A percentile compares a stretch with the other conserved stretches of the same genome.
Evolutionary conservation across 2,888 invertebrate genomes (phyloP).

Genomic region (Tenthredo notha): DNA sequence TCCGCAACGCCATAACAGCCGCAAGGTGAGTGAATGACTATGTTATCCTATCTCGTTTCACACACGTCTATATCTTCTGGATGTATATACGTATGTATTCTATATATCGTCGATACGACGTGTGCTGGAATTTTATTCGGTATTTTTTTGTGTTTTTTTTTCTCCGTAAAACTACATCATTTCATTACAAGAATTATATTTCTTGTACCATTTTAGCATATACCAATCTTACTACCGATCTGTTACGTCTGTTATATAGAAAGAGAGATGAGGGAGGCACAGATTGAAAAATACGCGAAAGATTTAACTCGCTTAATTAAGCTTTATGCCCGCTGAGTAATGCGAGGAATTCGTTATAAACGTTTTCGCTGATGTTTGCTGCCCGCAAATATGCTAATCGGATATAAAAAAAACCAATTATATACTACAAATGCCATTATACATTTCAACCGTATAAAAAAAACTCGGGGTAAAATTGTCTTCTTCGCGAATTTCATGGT

Average conservation of each 20-base stretch:
- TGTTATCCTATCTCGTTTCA: slow-evolving; percentile 4
- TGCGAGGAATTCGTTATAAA: slow-evolving; percentile 1
- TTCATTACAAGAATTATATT: neutral
- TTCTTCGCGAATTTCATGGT: neutral
- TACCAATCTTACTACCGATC: neutral
- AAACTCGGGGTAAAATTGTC: neutral
- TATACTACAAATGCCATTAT: neutral
- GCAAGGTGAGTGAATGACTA: slow-evolving; percentile 73
- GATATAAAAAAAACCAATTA: neutral
- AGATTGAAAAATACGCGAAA: slow-evolving; percentile 25
- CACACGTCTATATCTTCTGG: neutral
- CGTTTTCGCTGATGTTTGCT: slow-evolving; percentile 23
- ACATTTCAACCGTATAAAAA: neutral
- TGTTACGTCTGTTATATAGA: neutral
- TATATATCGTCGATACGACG: neutral
- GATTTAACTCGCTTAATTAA: slow-evolving; percentile 35
- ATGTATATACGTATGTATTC: neutral
- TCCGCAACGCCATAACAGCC: slow-evolving; percentile 73
- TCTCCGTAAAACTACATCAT: neutral
- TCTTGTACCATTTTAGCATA: neutral
- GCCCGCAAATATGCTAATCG: slow-evolving; percentile 33
- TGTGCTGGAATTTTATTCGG: neutral
- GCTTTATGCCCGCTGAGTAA: slow-evolving; percentile 13
- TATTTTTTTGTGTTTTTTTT: neutral
- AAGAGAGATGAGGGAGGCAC: neutral